Base-by-base conservation (phyloP, 2,797 vertebrate species). In the Discoglossus pictus region DNA sequence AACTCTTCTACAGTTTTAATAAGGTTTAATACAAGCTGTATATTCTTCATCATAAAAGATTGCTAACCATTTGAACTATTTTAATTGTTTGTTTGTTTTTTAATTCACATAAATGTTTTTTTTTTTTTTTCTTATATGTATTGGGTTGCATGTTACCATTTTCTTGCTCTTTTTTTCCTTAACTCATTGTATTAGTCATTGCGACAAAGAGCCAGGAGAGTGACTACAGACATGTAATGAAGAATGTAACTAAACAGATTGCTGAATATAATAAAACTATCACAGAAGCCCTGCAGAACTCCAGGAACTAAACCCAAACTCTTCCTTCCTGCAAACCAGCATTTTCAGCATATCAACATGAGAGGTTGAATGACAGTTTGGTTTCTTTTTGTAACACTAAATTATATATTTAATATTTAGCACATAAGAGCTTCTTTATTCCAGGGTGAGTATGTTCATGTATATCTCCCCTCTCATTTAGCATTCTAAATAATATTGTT, bases 181-280 rank as follows among this genome's bases (percentile, higher is more conserved):
- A 86, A 93, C 88, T 75, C 36, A 25, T 69, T 38, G 75, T 58
- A 83, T 80, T 83, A 99, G 96, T 97, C 83, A 98, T 98, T 66
- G 92, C 93, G 68, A 91, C 93, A 1, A 99, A 98, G 83, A 90
- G 87, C 73, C 93, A 92, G 74, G 96, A 99, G 76, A 97, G 93
- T 65, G 92, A 98, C 87, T 99, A 91, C 68, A 83, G 74, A 34
- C 84, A 89, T 0, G 68, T 97, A 17, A 87, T 90, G 83, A 90
- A 91, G 75, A 93, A 80, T 0, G 92, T 93, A 43, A 82, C 65
- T 74, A 93, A 89, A 47, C 92, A 93, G 73, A 87, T 97, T 75
- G 69, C 82, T 1, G 94, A 97, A 9, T 91, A 96, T 80, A 98
- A 99, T 84, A 92, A 86, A 87, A 86, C 78, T 52, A 89, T 99